Evolutionary conservation across 2,888 invertebrate genomes (phyloP).

Genomic region (Norana najaformis): DNA sequence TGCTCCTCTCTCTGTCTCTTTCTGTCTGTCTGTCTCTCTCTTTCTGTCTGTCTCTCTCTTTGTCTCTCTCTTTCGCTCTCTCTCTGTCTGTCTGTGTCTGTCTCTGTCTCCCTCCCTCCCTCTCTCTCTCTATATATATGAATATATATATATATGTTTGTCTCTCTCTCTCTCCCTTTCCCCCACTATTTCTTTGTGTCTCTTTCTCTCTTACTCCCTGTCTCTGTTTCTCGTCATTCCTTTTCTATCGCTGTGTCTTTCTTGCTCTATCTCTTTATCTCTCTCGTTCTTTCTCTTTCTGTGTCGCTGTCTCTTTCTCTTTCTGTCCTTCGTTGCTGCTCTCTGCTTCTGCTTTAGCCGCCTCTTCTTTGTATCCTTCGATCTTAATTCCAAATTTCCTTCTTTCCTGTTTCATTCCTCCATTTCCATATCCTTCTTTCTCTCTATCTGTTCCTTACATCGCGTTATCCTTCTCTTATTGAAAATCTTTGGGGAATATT

Average conservation of each 20-base stretch:
- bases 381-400: too few relatives aligned
- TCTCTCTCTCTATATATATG: too few relatives aligned
- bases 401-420: background rate
- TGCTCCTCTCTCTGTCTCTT: background rate
- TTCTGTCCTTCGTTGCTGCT: background rate
- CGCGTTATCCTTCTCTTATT: too few relatives aligned
- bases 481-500: too few relatives aligned
- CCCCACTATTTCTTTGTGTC: too few relatives aligned
- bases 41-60: background rate
- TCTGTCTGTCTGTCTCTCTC: background rate
- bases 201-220: too few relatives aligned
- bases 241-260: background rate
- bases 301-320: background rate
- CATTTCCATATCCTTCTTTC: background rate
- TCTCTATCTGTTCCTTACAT: background rate
- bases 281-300: background rate
- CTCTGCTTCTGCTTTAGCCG: too few relatives aligned
- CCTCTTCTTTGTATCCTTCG: too few relatives aligned
- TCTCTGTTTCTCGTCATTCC: too few relatives aligned
- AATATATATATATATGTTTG: too few relatives aligned
- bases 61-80: background rate
- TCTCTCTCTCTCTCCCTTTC: too few relatives aligned
- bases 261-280: background rate
- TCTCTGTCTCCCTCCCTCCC: too few relatives aligned
- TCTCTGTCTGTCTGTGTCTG: background rate